Evolutionary conservation across 2,797 vertebrate genomes (phyloP).

Genomic region (Poeciliopsis infans): DNA sequence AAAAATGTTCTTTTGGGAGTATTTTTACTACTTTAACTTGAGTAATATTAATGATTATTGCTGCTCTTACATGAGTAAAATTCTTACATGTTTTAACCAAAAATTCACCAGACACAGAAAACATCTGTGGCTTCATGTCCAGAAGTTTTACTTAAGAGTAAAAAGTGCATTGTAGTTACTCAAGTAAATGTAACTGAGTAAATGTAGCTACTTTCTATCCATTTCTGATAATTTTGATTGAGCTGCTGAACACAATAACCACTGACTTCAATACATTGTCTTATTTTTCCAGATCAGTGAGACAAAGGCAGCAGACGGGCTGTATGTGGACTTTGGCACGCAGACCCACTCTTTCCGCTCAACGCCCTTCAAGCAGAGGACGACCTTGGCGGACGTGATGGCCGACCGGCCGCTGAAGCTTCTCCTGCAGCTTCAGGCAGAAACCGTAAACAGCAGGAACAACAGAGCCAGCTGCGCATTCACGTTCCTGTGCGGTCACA

Average conservation of each 20-base stretch:
- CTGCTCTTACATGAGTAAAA: too few relatives aligned
- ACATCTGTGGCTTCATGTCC: too few relatives aligned
- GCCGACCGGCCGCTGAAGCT: conserved; percentile 75
- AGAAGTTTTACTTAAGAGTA: too few relatives aligned
- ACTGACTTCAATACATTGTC: background rate
- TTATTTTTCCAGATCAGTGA: conserved; percentile 83
- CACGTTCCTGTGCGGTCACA: conserved; percentile 89
- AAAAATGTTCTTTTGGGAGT: too few relatives aligned
- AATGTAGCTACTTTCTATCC: too few relatives aligned
- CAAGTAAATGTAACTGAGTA: too few relatives aligned
- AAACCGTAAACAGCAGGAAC: conserved; percentile 88
- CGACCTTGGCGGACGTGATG: conserved; percentile 84
- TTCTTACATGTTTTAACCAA: too few relatives aligned
- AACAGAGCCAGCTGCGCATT: conserved; percentile 90
- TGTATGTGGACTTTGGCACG: conserved; percentile 86
- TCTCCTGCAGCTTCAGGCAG: conserved; percentile 85
- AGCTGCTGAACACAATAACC: background rate
- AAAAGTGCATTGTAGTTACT: too few relatives aligned
- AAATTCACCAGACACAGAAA: too few relatives aligned
- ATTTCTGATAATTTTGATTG: too few relatives aligned
- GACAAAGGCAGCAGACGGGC: conserved; percentile 81
- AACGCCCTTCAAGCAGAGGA: conserved; percentile 82
- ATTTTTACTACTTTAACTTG: too few relatives aligned
- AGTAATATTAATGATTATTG: too few relatives aligned
- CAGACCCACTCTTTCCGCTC: conserved; percentile 90